These are phyloP conservation scores for Dreissena rostriformis DNA, from an alignment of 1,140 invertebrate species.

Conservation along the genomic window DNA sequence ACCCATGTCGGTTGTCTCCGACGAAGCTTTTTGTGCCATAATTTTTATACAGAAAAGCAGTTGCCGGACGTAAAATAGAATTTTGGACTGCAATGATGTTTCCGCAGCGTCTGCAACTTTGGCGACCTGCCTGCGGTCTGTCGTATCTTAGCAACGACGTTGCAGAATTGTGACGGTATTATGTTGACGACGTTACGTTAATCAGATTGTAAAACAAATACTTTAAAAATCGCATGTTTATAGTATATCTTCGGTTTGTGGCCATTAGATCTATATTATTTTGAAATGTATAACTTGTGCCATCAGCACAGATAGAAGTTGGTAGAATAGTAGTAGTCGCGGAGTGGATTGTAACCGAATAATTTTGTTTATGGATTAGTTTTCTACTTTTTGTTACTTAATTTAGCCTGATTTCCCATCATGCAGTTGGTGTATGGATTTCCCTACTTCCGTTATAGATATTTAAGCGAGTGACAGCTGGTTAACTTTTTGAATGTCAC, in stretches of 20 bases:
- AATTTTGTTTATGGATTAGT: background rate
- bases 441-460: conserved; percentile 56
- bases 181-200: conserved; percentile 15
- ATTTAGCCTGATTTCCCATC: conserved; percentile 46
- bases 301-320: background rate
- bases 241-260: too few relatives aligned
- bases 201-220: too few relatives aligned
- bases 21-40: conserved; percentile 32
- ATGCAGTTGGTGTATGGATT: conserved; percentile 31
- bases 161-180: background rate
- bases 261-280: too few relatives aligned
- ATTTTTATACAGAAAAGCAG: background rate
- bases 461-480: background rate
- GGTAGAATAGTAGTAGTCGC: background rate
- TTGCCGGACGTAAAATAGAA: background rate
- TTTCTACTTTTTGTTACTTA: conserved; percentile 15
- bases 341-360: background rate
- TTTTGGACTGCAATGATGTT: background rate
- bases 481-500: too few relatives aligned
- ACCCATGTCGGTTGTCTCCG: conserved; percentile 46
- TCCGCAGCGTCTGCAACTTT: too few relatives aligned
- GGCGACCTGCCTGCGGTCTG: too few relatives aligned
- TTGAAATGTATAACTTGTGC: too few relatives aligned
- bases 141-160: conserved; percentile 20
- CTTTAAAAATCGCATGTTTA: too few relatives aligned